Evolutionary conservation across 1,140 invertebrate species (phyloP), one percentile per base, ranked within the genome.

Genomic region (Hylaeus volcanicus): DNA sequence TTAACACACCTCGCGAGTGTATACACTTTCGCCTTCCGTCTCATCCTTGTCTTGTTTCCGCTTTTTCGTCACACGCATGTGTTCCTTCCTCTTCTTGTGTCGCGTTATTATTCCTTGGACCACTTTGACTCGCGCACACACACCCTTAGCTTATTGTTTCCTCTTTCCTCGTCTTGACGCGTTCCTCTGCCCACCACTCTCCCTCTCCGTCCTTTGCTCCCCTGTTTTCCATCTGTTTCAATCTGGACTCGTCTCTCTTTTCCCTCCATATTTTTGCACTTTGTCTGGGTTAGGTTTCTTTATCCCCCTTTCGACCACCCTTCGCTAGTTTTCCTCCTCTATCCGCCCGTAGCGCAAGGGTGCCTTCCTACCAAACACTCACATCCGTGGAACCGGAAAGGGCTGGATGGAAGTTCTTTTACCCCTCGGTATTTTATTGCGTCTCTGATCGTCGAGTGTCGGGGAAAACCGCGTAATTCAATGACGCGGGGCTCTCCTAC

Each of bases 301-400:
- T 43, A 4, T 74, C 48, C 45, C 4, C 39, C 51, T 41, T 56
- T 9, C 26, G 15, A 9, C 43, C 51, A 74, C 61, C 43, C 76
- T 79, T 79, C 78, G 74, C 79, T 78, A 83, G 83, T 78, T 83
- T 86, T 79, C 82, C 80, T 83, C 70, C 81, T 45, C 61, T 48
- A 51, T 87, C 65, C 73, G 68, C 75, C 79, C 66, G 65, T 45
- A 82, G 71, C 82, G 72, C 73, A 81, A 88, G 88, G 87, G 84
- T 81, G 87, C 84, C 84, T 87, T 83, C 81, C 70, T 74, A 77
- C 82, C 81, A 82, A 85, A 69, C 82, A 83, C 73, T 85, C 83
- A 70, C 73, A 63, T 72, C 60, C 71, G 53, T 60, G 53, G 53
- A 60, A 76, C 66, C 81, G 84, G 74, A 76, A 82, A 72, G 84